Evolutionary conservation across 2,797 vertebrate genomes (phyloP), one percentile per base, ranked within the genome.

Genomic region (Taenioides sp.): DNA sequence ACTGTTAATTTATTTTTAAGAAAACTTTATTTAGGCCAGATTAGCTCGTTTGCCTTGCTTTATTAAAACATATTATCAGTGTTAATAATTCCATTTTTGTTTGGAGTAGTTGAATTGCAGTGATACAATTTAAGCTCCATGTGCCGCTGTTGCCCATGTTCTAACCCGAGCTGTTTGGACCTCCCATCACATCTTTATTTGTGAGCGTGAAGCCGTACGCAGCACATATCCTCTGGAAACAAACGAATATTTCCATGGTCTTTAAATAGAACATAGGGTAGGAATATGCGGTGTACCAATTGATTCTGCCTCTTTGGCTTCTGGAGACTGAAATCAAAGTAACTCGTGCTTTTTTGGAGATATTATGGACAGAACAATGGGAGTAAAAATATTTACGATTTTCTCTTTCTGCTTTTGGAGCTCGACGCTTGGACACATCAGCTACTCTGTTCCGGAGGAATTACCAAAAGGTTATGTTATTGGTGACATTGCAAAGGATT

Each of bases 391-490:
- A 61, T 67, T 89, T 70, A 68, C 82, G 65, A 80, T 81, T 40
- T 50, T 25, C 7, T 49, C 58, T 28, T 64, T 79, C 23, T 65
- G 89, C 57, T 72, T 40, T 74, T 40, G 85, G 55, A 17, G 50
- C n/a, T 68, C 70, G 4, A 85, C 69, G 27, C 58, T 65, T 71
- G 69, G 89, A 0, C 90, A 93, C 20, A 75, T 92, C 62, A 87
- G 78, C 31, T 93, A 92, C 34, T 86, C 91, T 2, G 79, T 91
- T 25, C 88, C 88, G 0, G 92, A 93, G 69, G 91, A 92, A 84
- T 86, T 91, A 88, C 10, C 67, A 1, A 88, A 60, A 72, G 88
- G 88, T 1, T 91, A 85, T 12, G 49, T 85, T 25, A 80, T 92
- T 2, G 90, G 91, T 27, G 88, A 91, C 43, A 86, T 92, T 0